A percentile compares a stretch with the other conserved stretches of the same genome.
Evolutionary conservation across 2,888 invertebrate genomes (phyloP).

Genomic region (Synergus umbraculus): DNA sequence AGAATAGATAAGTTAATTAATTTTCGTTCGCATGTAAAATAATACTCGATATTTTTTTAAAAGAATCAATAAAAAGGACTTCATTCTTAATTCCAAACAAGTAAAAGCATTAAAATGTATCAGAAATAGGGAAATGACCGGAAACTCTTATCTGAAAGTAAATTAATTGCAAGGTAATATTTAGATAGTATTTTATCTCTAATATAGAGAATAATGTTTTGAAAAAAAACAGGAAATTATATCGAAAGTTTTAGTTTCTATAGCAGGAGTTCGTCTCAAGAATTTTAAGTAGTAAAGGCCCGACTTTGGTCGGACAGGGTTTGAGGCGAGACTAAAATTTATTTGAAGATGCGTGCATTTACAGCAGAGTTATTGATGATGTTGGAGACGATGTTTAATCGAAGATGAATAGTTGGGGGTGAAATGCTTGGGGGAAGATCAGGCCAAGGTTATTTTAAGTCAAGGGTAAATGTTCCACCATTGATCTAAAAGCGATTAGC

Average conservation of each 20-base stretch:
- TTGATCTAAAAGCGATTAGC: conserved; percentile 18
- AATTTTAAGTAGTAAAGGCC: conserved; percentile 17
- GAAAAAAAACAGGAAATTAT: no score
- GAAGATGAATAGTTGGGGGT: background rate
- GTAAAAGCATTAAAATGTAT: no score
- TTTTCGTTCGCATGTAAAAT: background rate
- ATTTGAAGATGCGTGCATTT: background rate
- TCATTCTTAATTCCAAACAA: background rate
- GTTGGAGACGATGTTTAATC: background rate
- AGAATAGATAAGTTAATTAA: background rate
- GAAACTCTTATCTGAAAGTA: no score
- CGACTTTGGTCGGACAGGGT: conserved; percentile 9
- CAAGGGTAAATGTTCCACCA: conserved; percentile 7
- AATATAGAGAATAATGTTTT: background rate
- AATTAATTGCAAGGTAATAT: no score
- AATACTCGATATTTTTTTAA: background rate
- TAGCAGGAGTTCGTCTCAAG: background rate
- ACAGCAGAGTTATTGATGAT: background rate
- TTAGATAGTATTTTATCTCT: background rate
- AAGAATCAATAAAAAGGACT: background rate
- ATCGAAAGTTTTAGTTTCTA: background rate
- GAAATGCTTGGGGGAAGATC: background rate
- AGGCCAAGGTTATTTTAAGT: conserved; percentile 4
- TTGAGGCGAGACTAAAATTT: background rate
- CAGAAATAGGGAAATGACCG: no score